A percentile compares a stretch with the other conserved stretches of the same genome.
Evolutionary conservation across 2,888 invertebrate genomes (phyloP).

Genomic region (Micropterix aruncella): DNA sequence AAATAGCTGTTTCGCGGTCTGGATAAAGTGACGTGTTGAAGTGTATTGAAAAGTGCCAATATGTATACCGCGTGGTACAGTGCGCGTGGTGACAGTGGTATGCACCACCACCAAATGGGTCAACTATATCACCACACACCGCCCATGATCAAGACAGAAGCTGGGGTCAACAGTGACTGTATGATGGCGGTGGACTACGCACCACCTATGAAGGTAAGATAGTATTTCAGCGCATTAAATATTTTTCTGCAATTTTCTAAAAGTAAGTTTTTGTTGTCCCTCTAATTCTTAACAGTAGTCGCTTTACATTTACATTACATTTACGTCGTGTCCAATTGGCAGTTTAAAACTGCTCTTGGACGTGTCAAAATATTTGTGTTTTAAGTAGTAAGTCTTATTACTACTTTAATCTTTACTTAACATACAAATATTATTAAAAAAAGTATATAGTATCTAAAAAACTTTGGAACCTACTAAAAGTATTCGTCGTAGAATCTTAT

Average conservation of each 20-base stretch:
- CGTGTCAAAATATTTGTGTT: too few relatives aligned
- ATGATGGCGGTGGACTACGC: conserved; percentile 53
- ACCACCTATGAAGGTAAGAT: conserved; percentile 46
- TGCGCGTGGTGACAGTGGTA: conserved; percentile 31
- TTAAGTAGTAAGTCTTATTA: too few relatives aligned
- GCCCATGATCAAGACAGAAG: conserved; percentile 46
- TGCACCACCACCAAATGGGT: conserved; percentile 39
- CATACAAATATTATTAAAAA: too few relatives aligned
- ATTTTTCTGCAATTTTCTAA: background rate
- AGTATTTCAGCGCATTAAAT: background rate
- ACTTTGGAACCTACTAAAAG: too few relatives aligned
- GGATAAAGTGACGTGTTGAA: too few relatives aligned
- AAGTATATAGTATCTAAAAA: too few relatives aligned
- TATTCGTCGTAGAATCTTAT: too few relatives aligned
- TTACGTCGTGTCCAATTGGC: too few relatives aligned
- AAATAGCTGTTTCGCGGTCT: too few relatives aligned
- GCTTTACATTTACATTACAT: too few relatives aligned
- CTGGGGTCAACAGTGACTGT: conserved; percentile 46
- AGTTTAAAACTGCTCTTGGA: too few relatives aligned
- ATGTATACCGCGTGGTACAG: conserved; percentile 43
- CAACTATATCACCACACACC: conserved; percentile 38
- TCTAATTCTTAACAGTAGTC: background rate
- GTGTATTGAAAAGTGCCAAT: conserved; percentile 13
- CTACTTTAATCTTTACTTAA: too few relatives aligned
- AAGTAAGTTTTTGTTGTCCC: background rate